phyloP scores from a whole-genome alignment of 2,797 vertebrate genomes.

The Pogoniulus pusillus region DNA sequence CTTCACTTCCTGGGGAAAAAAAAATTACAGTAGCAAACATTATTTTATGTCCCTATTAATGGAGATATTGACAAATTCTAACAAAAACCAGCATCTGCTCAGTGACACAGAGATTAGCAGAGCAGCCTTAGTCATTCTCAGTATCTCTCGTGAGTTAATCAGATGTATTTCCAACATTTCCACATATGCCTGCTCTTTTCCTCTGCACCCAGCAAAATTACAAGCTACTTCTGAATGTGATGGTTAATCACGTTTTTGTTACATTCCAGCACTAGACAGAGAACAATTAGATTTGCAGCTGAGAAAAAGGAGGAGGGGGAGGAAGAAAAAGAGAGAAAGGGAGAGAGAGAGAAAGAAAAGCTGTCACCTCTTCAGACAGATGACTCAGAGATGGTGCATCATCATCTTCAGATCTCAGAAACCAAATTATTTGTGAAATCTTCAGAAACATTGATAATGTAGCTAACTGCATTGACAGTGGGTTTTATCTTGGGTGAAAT shows the following conservation, averaged over 20 bases:
- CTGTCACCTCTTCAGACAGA: conserved; percentile 48
- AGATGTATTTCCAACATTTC: conserved; percentile 10
- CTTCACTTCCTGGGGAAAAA: neutral
- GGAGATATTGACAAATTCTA: conserved; percentile 30
- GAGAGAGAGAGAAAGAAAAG: neutral
- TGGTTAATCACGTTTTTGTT: conserved; percentile 61
- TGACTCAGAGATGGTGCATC: conserved; percentile 40
- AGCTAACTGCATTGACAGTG: conserved; percentile 26
- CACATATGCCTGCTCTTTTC: neutral
- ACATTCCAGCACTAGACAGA: conserved; percentile 47
- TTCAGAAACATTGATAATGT: conserved; percentile 9
- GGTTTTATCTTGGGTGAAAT: conserved; percentile 9
- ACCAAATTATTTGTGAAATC: conserved; percentile 21
- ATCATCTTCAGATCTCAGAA: conserved; percentile 20
- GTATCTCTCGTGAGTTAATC: conserved; percentile 41
- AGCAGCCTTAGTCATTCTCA: conserved; percentile 50
- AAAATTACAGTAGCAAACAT: conserved; percentile 28
- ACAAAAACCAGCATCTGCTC: conserved; percentile 24
- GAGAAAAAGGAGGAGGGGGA: neutral
- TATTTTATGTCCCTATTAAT: conserved; percentile 20
- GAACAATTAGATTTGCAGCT: conserved; percentile 54
- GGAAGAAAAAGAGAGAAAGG: neutral
- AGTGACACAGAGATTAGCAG: conserved; percentile 45
- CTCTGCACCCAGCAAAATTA: conserved; percentile 53
- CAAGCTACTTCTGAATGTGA: conserved; percentile 31